A percentile compares a stretch with the other conserved stretches of the same genome.
These are phyloP conservation scores for Setophaga petechia DNA, from an alignment of 2,113 vertebrate species.

Conservation along the genomic window DNA sequence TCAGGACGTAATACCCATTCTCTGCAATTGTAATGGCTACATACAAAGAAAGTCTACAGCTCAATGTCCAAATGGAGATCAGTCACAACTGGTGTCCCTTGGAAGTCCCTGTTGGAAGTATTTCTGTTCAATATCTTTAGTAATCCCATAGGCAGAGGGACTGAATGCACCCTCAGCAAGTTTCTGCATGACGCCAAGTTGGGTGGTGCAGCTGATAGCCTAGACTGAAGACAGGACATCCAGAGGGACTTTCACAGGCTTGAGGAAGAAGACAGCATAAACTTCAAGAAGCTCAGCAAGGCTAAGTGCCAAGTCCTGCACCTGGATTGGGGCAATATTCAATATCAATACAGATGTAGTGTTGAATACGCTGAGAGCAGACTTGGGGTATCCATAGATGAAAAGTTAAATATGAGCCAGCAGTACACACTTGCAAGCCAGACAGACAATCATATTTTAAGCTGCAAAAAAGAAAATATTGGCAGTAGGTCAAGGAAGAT, in stretches of 20 bases:
- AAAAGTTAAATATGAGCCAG: neutral
- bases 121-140: neutral
- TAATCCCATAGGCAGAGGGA: neutral
- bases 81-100: neutral
- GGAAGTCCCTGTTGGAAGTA: fast-evolving
- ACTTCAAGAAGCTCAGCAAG: neutral
- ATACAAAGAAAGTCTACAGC: neutral
- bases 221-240: neutral
- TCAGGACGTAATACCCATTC: neutral
- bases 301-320: neutral
- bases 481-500: neutral
- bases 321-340: neutral
- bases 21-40: neutral
- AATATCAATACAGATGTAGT: neutral
- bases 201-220: neutral
- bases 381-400: neutral
- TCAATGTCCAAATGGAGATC: neutral
- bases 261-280: neutral
- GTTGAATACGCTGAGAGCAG: neutral
- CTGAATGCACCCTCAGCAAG: neutral
- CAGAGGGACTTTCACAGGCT: neutral
- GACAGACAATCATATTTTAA: neutral
- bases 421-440: neutral
- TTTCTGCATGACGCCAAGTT: neutral
- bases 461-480: neutral